phyloP scores from a whole-genome alignment of 2,797 vertebrate genomes.

The Alfaro cultratus region DNA sequence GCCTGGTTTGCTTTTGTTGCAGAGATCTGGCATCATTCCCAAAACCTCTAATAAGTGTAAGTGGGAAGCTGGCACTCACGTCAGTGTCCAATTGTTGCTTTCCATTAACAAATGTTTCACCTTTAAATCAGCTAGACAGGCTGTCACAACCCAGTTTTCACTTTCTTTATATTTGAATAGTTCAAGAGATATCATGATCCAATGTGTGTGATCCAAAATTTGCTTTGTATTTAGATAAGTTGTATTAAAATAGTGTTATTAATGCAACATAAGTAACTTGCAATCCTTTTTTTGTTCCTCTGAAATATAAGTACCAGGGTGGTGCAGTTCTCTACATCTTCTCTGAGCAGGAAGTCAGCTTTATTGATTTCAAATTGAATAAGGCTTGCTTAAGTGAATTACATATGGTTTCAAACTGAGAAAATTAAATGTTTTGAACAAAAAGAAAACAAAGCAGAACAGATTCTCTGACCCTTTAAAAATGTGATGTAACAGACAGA shows the following conservation, averaged over 20 bases:
- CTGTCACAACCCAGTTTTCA: slow-evolving; percentile 26
- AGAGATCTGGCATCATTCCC: slow-evolving; percentile 68
- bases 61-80: slow-evolving; percentile 67
- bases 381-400: slow-evolving; percentile 54
- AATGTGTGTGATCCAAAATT: not conserved
- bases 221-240: not conserved
- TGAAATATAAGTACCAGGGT: slow-evolving; percentile 9
- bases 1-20: slow-evolving; percentile 39
- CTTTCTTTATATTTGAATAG: slow-evolving; percentile 7
- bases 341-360: not conserved
- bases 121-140: slow-evolving; percentile 41
- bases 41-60: slow-evolving; percentile 75
- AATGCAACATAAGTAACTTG: not conserved
- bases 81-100: slow-evolving; percentile 42
- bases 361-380: slow-evolving; percentile 67
- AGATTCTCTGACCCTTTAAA: not conserved
- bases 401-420: slow-evolving; percentile 51
- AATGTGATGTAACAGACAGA: not conserved
- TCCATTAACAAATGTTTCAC: slow-evolving; percentile 64
- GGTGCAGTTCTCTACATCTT: slow-evolving; percentile 27
- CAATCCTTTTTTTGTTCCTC: not conserved
- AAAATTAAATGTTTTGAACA: slow-evolving; percentile 1
- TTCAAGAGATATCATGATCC: not conserved
- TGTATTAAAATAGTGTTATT: not conserved
- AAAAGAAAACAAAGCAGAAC: not conserved